phyloP scores from a whole-genome alignment of 2,888 invertebrate species.

The Melinaea marsaeus region DNA sequence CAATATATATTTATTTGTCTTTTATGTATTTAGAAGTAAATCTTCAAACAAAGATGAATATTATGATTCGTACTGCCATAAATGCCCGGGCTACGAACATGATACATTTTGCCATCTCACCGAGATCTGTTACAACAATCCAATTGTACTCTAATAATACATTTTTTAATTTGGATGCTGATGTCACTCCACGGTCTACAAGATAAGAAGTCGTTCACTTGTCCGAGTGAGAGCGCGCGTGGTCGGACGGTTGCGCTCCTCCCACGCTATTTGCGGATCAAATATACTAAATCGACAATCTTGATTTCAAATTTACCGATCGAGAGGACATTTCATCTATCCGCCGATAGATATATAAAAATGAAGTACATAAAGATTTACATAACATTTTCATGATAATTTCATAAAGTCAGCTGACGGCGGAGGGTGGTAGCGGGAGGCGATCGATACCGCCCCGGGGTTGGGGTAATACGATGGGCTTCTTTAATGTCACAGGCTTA shows the following conservation, averaged over 20 bases:
- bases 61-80: not conserved
- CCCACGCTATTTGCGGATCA: conserved; percentile 60
- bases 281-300: conserved; percentile 42
- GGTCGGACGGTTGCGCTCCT: conserved; percentile 37
- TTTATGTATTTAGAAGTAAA: conserved; percentile 3
- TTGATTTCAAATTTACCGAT: not conserved
- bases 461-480: conserved; percentile 39
- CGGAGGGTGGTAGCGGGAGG: conserved; percentile 20
- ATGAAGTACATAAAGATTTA: not conserved
- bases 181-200: conserved; percentile 52
- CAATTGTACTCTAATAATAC: conserved; percentile 25
- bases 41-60: no score
- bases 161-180: conserved; percentile 49
- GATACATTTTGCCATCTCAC: not conserved
- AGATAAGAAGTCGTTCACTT: conserved; percentile 69
- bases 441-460: conserved; percentile 50
- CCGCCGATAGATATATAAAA: not conserved
- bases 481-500: conserved; percentile 18
- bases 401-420: conserved; percentile 28
- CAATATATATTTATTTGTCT: conserved; percentile 14
- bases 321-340: not conserved
- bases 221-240: conserved; percentile 48
- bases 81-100: not conserved
- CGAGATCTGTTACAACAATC: conserved; percentile 13
- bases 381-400: not conserved